Evolutionary conservation across 2,113 vertebrate species (phyloP), one percentile per base, ranked within the genome.

Genomic region (Desmodus rotundus): DNA sequence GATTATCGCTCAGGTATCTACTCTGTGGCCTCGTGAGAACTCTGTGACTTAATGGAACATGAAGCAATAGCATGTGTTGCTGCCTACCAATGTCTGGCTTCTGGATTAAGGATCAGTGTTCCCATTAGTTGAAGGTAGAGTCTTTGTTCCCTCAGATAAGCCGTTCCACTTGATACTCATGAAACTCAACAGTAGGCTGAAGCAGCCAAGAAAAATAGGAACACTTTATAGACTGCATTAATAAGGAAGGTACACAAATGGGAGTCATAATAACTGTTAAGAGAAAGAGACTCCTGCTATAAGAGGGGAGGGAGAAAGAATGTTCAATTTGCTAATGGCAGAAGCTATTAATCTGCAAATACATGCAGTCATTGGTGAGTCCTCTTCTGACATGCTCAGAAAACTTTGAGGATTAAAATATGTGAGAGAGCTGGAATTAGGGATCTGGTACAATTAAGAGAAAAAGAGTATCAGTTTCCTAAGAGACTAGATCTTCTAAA

Each of bases 281-380:
- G 91, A 81, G 92, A 94, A 94, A 94, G 65, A 43, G 11, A 12
- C 52, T 83, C 81, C 68, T 5, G 33, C 80, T 91, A 1, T 88
- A 80, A 93, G 52, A 89, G 54, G 89, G 58, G 87, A 90, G 45
- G 87, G 6, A 77, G 84, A 84, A 92, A 93, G 47, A 38, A 50
- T 94, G 93, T 91, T 95, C 15, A 33, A 4, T 96, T 91, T 97
- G 96, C 87, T 96, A 63, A 4, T n/a, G 89, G 96, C 1, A 86
- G 63, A 91, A 94, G 83, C 87, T 92, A 93, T 95, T 97, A 70
- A 91, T 90, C 70, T 96, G 87, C 0, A 36, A 70, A 95, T 6
- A 80, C 2, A 0, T 19, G 52, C 47, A 24, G 89, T 56, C 50
- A 45, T 72, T 13, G 86, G 33, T 16, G 87, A 52, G 61, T 56